These are phyloP conservation scores for Glossophaga mutica DNA, from an alignment of 2,797 vertebrate genomes.

Conservation along the genomic window DNA sequence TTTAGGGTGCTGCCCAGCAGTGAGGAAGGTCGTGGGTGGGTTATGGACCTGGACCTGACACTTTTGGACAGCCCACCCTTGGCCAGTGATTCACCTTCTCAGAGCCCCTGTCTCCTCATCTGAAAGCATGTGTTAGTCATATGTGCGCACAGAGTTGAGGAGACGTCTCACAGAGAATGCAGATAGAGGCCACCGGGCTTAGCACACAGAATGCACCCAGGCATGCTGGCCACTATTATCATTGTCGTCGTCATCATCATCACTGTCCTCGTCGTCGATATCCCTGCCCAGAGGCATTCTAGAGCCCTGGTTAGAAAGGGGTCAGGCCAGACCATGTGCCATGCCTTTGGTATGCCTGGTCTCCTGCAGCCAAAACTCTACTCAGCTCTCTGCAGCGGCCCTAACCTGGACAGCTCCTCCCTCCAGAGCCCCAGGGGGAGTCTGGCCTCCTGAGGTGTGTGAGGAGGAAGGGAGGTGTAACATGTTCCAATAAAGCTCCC, in stretches of 20 bases:
- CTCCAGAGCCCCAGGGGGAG: not conserved
- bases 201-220: too few species aligned
- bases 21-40: too few species aligned
- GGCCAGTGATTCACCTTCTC: not conserved
- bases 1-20: too few species aligned
- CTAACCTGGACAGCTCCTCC: not conserved
- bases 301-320: not conserved
- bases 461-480: not conserved
- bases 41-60: not conserved
- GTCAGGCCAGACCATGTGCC: not conserved
- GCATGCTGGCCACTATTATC: not conserved
- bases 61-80: not conserved
- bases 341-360: not conserved
- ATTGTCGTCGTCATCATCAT: not conserved
- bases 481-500: not conserved
- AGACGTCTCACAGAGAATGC: not conserved
- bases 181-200: not conserved
- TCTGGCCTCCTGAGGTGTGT: not conserved
- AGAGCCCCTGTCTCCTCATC: not conserved
- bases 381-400: not conserved
- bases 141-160: too few species aligned
- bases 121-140: not conserved
- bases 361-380: not conserved
- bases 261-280: too few species aligned
- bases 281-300: not conserved